A percentile compares a stretch with the other conserved stretches of the same genome.
phyloP scores from a whole-genome alignment of 2,888 invertebrate genomes.

The Plebejus melissa region DNA sequence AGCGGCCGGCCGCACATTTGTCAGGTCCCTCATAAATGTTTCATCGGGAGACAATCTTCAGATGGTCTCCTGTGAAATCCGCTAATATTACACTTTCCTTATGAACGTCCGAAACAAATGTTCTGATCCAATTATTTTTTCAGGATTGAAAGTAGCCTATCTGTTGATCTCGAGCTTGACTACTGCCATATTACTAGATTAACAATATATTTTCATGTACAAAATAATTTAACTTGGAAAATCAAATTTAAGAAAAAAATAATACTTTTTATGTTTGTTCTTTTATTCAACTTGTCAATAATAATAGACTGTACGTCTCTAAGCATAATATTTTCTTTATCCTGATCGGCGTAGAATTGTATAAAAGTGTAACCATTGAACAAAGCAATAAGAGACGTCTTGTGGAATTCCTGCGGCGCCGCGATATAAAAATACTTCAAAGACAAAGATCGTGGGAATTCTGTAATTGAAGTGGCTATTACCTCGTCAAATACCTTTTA shows the following conservation, averaged over 20 bases:
- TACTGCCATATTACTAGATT: too few relatives aligned
- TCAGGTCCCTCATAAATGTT: conserved; percentile 13
- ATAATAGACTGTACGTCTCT: not conserved
- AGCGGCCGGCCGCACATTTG: not conserved
- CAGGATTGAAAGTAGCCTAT: not conserved
- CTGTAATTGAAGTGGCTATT: conserved; percentile 14
- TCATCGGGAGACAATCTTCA: conserved; percentile 7
- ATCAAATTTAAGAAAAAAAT: too few relatives aligned
- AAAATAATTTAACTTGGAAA: too few relatives aligned
- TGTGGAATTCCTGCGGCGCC: not conserved
- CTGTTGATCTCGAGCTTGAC: too few relatives aligned
- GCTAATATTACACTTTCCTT: conserved; percentile 1
- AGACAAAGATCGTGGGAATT: conserved; percentile 13
- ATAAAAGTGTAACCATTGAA: not conserved
- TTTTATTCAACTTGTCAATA: not conserved
- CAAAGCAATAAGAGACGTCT: not conserved
- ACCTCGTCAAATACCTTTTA: conserved; percentile 14
- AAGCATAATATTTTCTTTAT: not conserved
- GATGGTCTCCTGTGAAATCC: not conserved
- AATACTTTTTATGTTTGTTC: not conserved
- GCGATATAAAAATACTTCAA: conserved; percentile 9
- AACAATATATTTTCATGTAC: too few relatives aligned
- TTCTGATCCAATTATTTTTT: not conserved
- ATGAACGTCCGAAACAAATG: not conserved
- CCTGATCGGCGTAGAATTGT: not conserved